Base-by-base conservation (phyloP, 2,888 invertebrate species). In the Gasteruption jaculator region DNA sequence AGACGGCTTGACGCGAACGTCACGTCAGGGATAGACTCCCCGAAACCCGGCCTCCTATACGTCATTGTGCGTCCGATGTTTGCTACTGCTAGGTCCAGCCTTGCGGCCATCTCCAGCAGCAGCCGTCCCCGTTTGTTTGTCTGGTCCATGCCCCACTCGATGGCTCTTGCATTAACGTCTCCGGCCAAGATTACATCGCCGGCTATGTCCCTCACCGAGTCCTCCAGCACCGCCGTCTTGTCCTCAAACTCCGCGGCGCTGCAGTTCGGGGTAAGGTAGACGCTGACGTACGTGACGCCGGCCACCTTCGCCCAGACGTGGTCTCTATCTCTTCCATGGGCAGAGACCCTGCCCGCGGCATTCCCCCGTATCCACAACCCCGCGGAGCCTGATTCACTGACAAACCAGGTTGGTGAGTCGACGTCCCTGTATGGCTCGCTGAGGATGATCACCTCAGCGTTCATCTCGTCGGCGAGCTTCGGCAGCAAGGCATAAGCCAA, bases 131-230 rank as follows among this genome's bases (percentile, higher is more conserved):
- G n/a, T n/a, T n/a, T n/a, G n/a, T n/a, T n/a, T n/a, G n/a, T n/a
- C n/a, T 46, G n/a, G 21, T 43, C 43, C 41, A 52, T 49, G 14
- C 50, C 48, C 50, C 52, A 55, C 41, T 50, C 42, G 36, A 42
- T 24, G 15, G 38, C 43, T 22, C 33, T 27, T 14, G 38, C 42
- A 20, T 42, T 42, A 32, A 38, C 18, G 32, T 42, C 42, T 18
- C 42, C 39, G 14, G 30, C 44, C 4, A 41, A 18, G 3, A 43
- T 22, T 8, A 33, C 34, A 24, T 42, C 39, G 8, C 38, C 38
- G 20, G 38, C 27, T 38, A 45, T 36, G 12, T 36, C 27, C 38
- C 48, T 45, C 1, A 45, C 30, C 18, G 36, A 42, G 41, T 49
- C 49, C 37, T 49, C 41, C 6, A 46, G 41, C 43, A 41, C 41